Evolutionary conservation across 2,888 invertebrate genomes (phyloP), one percentile per base, ranked within the genome.

Genomic region (Entomobrya multifasciata): DNA sequence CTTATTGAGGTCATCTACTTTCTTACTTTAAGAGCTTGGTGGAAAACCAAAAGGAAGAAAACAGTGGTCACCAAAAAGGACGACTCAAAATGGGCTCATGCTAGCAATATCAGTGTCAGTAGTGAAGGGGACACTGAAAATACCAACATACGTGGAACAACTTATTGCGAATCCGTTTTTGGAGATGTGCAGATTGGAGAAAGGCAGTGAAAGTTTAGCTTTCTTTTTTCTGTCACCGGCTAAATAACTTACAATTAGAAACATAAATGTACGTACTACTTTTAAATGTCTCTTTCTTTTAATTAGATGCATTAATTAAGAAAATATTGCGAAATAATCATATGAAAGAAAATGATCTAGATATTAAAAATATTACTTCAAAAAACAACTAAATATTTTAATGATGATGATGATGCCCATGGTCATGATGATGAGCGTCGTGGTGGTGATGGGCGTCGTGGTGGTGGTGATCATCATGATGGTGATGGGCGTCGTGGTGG

Each of bases 1-100:
- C 41, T 89, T 0, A 83, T 90, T 22, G 89, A 90, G 70, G 52
- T 90, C 0, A 55, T 89, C 6, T 90, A 89, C 67, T 89, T 89
- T 67, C 60, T 89, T 8, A 90, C 89, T 0, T 2, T 90, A 0
- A 47, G 90, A 15, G 87, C 89, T 0, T 89, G 87, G 74, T 89
- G 87, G 77, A 84, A 86, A 70, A 44, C 27, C 6, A 79, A 70
- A 55, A 60, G 85, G 47, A 74, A 30, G 49, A 49, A 65, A 17
- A n/a, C n/a, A 8, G 70, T 74, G 10, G 52, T 76, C 0, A 27
- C 27, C n/a, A 62, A 72, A 22, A 62, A 72, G 13, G 79, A 86
- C 6, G 17, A 77, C n/a, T 47, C 70, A 1, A 70, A 62, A 27
- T 80, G 86, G 79, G 65, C 36, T 4, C 36, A 36, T 36, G 36